Percentiles rank a stretch among this genome's conserved stretches.
Conservation (phyloP, 1,140 invertebrate species). For the Thaumatotibia leucotreta region DNA sequence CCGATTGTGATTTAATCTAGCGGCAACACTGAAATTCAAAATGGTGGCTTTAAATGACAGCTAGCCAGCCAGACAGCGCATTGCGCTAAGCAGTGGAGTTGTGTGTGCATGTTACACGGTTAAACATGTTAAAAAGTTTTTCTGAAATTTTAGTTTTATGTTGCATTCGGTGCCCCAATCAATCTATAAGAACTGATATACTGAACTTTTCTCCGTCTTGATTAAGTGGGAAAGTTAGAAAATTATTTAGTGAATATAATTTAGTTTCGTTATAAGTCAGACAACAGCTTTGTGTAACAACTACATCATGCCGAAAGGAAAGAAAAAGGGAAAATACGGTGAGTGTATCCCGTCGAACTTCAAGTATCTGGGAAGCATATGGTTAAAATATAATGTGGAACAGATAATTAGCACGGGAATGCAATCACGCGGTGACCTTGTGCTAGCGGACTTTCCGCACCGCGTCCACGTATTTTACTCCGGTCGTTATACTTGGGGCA, state of each 20-base stretch:
- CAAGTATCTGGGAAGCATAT: conserved; percentile 8
- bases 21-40: conserved; percentile 38
- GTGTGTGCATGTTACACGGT: conserved; percentile 72
- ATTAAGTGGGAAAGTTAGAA: conserved; percentile 72
- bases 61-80: conserved; percentile 51
- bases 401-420: conserved; percentile 55
- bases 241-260: conserved; percentile 72
- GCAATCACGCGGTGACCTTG: conserved; percentile 73
- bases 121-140: conserved; percentile 78
- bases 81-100: conserved; percentile 66
- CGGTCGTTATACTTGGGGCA: background rate
- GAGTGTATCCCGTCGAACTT: conserved; percentile 29
- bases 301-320: conserved; percentile 72
- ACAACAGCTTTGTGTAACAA: conserved; percentile 37
- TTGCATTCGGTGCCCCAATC: conserved; percentile 70
- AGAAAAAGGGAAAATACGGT: conserved; percentile 75
- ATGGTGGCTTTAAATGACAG: conserved; percentile 41
- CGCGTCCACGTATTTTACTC: conserved; percentile 38
- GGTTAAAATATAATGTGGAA: conserved; percentile 12
- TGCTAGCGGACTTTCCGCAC: conserved; percentile 47
- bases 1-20: background rate
- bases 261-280: conserved; percentile 46
- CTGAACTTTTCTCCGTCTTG: conserved; percentile 75
- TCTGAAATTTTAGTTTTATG: conserved; percentile 77
- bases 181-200: conserved; percentile 74